Base-by-base conservation (phyloP, 2,113 vertebrate species). In the Corydoras maculifer region DNA sequence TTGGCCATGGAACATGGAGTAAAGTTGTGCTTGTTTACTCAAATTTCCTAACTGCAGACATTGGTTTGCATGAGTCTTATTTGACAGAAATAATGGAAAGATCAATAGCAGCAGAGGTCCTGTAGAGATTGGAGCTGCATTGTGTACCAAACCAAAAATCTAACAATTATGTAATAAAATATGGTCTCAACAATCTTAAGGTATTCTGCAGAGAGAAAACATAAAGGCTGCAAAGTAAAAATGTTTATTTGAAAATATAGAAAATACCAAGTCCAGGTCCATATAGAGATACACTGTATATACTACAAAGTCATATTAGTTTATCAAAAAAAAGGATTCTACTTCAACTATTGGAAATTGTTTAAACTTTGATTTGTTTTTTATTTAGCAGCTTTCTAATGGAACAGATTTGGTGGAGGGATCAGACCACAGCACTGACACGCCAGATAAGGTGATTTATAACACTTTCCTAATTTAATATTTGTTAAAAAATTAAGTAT, bases 391-490 rank as follows among this genome's bases (percentile, higher is more conserved):
- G 77, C 61, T 79, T 72, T 50, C 80, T 25, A 77, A 49, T 15
- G 66, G 63, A 58, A 60, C 69, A 66, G 78, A 79, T 31, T 58
- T 50, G 0, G 60, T 55, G 25, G 75, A 80, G 30, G 68, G 65
- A 15, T 64, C 48, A 15, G 75, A 73, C 58, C 70, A 75, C 61
- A 79, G 58, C 32, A 65, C 63, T 59, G 78, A 77, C 13, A 11
- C 31, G 10, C 62, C 71, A 6, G 79, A 84, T 43, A 84, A 84
- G 84, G 87, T 88, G 79, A 73, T 43, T 10, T 18, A 43, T 14
- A 32, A 25, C 18, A 25, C 18, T 25, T 25, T 25, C 18, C 18
- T 25, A 2, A 25, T 25, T 5, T 9, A 13, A 49, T 51, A 55
- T 62, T 43, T 29, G 9, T 43, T 5, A 43, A 43, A 43, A 43